Conservation (phyloP, 1,140 invertebrate species). For the Caenorhabditis remanei region DNA sequence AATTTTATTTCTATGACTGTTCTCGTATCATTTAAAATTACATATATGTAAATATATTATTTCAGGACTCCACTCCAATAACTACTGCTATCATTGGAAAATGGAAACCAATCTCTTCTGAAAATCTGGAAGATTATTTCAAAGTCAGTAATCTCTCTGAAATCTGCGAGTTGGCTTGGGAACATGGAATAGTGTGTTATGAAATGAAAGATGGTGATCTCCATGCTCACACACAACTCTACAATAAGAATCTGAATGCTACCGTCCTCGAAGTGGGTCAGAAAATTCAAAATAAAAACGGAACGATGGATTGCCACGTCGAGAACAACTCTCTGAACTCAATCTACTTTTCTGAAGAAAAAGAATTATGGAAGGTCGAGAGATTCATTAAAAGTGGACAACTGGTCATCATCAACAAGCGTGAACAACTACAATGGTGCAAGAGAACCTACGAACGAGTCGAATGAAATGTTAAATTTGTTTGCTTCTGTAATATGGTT, state of each 20-base stretch:
- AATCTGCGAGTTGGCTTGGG: neutral
- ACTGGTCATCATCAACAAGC: neutral
- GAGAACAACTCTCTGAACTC: neutral
- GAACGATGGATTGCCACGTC: neutral
- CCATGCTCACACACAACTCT: neutral
- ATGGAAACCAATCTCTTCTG: constrained; percentile 14
- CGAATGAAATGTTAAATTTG: neutral
- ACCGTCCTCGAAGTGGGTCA: neutral
- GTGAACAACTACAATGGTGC: neutral
- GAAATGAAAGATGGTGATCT: neutral
- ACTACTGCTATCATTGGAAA: neutral
- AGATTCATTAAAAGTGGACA: neutral
- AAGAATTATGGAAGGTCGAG: neutral
- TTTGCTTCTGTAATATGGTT: no score
- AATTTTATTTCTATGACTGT: neutral
- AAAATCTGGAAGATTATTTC: neutral
- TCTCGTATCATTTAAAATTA: neutral
- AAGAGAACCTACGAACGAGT: neutral
- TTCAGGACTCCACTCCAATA: neutral
- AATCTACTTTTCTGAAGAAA: neutral
- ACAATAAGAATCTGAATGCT: neutral
- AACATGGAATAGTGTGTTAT: constrained; percentile 1
- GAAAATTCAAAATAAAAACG: no score
- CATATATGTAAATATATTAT: no score
- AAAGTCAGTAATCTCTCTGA: neutral